These are phyloP conservation scores for Ophiothrix spiculata DNA, from an alignment of 35 echinoderm and acorn worm genomes.

Conservation along the genomic window DNA sequence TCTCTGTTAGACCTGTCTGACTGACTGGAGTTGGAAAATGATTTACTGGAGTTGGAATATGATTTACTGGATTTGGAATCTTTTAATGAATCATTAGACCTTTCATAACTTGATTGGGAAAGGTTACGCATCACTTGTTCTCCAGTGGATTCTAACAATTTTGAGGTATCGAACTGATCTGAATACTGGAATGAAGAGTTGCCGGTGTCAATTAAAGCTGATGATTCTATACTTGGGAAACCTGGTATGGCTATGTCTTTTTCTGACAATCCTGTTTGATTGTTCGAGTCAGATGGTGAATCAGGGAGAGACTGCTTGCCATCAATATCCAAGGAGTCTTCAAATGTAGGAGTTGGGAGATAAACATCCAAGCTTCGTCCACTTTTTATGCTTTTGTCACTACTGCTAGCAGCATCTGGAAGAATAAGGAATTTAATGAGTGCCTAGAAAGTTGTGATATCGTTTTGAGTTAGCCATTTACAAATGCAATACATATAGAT, in stretches of 20 bases:
- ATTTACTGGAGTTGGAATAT: background rate
- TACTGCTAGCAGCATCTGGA: slow-evolving; percentile 48
- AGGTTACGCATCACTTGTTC: slow-evolving; percentile 44
- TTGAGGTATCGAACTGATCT: slow-evolving; percentile 39
- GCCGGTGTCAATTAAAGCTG: background rate
- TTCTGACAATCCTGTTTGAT: too few species aligned
- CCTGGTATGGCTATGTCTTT: slow-evolving; percentile 46
- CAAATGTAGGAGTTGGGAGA: slow-evolving; percentile 43
- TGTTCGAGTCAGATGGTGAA: background rate
- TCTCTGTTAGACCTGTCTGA: background rate
- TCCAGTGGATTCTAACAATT: slow-evolving; percentile 30
- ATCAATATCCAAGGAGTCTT: slow-evolving; percentile 15
- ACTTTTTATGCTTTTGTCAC: slow-evolving; percentile 69
- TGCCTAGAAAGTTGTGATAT: too few species aligned
- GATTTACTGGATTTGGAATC: background rate
- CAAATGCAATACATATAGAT: too few species aligned
- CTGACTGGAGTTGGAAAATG: background rate
- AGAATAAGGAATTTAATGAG: too few species aligned
- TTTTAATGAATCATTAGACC: too few species aligned
- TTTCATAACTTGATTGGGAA: slow-evolving; percentile 17
- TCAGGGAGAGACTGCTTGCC: slow-evolving; percentile 10
- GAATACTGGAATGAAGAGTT: slow-evolving; percentile 20
- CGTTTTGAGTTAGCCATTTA: too few species aligned
- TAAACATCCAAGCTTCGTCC: slow-evolving; percentile 66
- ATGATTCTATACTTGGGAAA: background rate